Evolutionary conservation across 2,888 invertebrate species (phyloP).

Genomic region (Rotaria socialis): DNA sequence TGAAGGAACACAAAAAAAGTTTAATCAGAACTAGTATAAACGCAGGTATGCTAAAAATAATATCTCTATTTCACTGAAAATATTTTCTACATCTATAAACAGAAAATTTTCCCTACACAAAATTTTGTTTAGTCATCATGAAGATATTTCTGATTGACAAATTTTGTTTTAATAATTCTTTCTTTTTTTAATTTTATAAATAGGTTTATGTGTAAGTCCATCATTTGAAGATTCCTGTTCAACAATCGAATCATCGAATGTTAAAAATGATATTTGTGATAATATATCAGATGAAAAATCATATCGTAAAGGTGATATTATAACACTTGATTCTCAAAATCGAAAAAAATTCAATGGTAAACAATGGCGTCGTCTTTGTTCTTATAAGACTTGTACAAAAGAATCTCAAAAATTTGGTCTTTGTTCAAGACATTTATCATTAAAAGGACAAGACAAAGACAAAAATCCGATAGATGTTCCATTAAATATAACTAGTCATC

Average conservation of each 20-base stretch:
- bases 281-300: constrained; percentile 20
- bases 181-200: not conserved
- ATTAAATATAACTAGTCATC: not conserved
- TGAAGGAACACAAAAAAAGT: no score
- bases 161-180: no score
- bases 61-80: no score
- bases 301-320: constrained; percentile 44
- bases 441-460: constrained; percentile 9
- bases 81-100: no score
- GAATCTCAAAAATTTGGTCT: constrained; percentile 45
- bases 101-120: no score
- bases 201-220: not conserved
- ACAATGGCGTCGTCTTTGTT: constrained; percentile 47
- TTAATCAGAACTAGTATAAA: no score
- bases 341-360: constrained; percentile 47
- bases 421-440: constrained; percentile 46
- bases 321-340: constrained; percentile 18
- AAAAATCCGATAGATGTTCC: not conserved
- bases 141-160: no score
- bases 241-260: not conserved
- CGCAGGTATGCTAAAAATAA: no score
- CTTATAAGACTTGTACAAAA: constrained; percentile 41
- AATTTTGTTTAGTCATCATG: no score
- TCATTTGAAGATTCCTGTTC: not conserved
- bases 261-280: not conserved